These are phyloP conservation scores for Plectrocnemia conspersa DNA, from an alignment of 1,140 invertebrate species.

Conservation along the genomic window DNA sequence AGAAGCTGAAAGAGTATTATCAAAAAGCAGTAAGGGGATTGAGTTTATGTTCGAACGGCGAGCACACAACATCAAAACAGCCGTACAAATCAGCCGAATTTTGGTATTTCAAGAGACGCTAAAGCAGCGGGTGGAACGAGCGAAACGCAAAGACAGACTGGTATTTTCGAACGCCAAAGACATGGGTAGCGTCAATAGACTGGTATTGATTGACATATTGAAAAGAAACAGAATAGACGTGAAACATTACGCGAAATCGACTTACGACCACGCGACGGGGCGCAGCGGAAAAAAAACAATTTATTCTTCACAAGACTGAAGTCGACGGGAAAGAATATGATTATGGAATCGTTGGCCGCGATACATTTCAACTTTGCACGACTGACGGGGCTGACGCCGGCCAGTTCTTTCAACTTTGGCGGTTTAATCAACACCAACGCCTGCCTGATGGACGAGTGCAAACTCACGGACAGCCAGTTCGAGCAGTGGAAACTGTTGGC, in stretches of 20 bases:
- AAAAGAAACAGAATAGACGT: no score
- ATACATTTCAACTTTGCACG: no score
- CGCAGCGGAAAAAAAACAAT: slow-evolving; percentile 34
- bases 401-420: slow-evolving; percentile 34
- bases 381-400: slow-evolving; percentile 33
- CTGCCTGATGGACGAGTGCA: slow-evolving; percentile 40
- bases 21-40: slow-evolving; percentile 31
- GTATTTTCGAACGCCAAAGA: not conserved
- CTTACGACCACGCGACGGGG: slow-evolving; percentile 29
- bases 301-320: slow-evolving; percentile 35
- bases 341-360: slow-evolving; percentile 34
- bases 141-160: no score
- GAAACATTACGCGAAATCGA: slow-evolving; percentile 27
- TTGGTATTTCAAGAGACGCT: slow-evolving; percentile 37
- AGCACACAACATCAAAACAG: slow-evolving; percentile 26
- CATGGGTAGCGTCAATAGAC: slow-evolving; percentile 12
- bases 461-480: slow-evolving; percentile 39
- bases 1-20: slow-evolving; percentile 31
- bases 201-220: slow-evolving; percentile 8
- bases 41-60: slow-evolving; percentile 23
- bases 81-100: slow-evolving; percentile 30
- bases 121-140: slow-evolving; percentile 31
- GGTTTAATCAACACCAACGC: slow-evolving; percentile 35
- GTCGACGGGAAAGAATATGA: slow-evolving; percentile 35
- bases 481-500: slow-evolving; percentile 39